phyloP scores from a whole-genome alignment of 1,140 invertebrate genomes.

The Papilio machaon region DNA sequence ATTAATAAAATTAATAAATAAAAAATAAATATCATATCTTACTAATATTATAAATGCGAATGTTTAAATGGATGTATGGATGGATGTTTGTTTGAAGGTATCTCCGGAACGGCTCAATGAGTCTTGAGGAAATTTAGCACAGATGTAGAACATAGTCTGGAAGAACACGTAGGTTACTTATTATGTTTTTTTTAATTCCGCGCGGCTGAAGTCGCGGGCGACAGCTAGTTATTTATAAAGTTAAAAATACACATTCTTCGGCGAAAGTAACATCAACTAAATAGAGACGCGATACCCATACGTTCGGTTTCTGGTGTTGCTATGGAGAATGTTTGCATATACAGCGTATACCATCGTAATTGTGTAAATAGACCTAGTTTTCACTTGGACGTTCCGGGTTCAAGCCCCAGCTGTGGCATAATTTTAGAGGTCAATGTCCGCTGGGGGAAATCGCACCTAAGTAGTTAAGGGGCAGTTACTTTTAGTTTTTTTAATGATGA shows the following conservation, averaged over 20 bases:
- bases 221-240: neutral
- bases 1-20: too few relatives aligned
- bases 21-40: too few relatives aligned
- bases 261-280: neutral
- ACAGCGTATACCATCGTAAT: constrained; percentile 39
- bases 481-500: constrained; percentile 35
- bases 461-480: constrained; percentile 46
- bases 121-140: too few relatives aligned
- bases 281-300: neutral
- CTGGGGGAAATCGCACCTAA: constrained; percentile 50
- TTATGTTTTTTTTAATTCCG: too few relatives aligned
- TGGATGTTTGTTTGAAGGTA: too few relatives aligned
- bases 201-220: too few relatives aligned
- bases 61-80: too few relatives aligned
- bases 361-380: constrained; percentile 57
- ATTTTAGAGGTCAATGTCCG: constrained; percentile 61
- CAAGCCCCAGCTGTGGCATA: constrained; percentile 59
- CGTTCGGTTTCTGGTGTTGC: constrained; percentile 18
- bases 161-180: too few relatives aligned
- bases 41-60: too few relatives aligned
- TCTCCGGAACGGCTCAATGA: too few relatives aligned
- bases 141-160: too few relatives aligned
- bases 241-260: constrained; percentile 11
- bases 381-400: constrained; percentile 62
- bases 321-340: constrained; percentile 4